These are phyloP conservation scores for Epinephelus cyanopodus DNA, from an alignment of 2,113 vertebrate species.

Conservation along the genomic window DNA sequence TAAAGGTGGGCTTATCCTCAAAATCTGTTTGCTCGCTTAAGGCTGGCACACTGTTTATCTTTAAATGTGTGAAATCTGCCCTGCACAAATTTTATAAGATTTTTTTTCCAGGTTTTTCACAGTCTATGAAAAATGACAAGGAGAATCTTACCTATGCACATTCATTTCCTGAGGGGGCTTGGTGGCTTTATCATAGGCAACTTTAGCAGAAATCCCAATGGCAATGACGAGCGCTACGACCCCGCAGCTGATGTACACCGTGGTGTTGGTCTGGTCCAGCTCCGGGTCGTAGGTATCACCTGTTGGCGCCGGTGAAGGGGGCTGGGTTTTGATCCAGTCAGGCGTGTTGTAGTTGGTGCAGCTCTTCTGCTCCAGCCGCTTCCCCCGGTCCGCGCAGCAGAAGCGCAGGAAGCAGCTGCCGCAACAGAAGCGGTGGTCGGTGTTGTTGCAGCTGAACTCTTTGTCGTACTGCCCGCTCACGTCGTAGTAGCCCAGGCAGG, in stretches of 20 bases:
- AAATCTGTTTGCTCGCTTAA: not conserved
- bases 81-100: fast-evolving
- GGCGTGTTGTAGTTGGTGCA: constrained; percentile 98
- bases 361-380: constrained; percentile 93
- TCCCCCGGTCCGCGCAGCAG: constrained; percentile 95
- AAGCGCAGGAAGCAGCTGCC: constrained; percentile 98
- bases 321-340: constrained; percentile 94
- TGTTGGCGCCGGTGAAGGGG: constrained; percentile 87
- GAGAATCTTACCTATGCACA: constrained; percentile 92
- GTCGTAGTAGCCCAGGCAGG: constrained; percentile 97
- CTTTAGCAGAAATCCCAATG: constrained; percentile 94
- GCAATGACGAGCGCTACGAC: constrained; percentile 94
- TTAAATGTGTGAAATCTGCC: not conserved
- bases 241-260: constrained; percentile 97
- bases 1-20: not conserved
- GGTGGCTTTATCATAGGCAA: constrained; percentile 97
- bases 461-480: constrained; percentile 98
- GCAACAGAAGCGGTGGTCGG: constrained; percentile 97
- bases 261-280: constrained; percentile 97
- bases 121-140: not conserved
- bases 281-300: constrained; percentile 94
- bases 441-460: constrained; percentile 98
- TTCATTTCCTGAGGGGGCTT: constrained; percentile 98
- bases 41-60: not conserved
- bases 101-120: not conserved